Conservation (phyloP, 2,888 invertebrate genomes). For the Eristalis pertinax region DNA sequence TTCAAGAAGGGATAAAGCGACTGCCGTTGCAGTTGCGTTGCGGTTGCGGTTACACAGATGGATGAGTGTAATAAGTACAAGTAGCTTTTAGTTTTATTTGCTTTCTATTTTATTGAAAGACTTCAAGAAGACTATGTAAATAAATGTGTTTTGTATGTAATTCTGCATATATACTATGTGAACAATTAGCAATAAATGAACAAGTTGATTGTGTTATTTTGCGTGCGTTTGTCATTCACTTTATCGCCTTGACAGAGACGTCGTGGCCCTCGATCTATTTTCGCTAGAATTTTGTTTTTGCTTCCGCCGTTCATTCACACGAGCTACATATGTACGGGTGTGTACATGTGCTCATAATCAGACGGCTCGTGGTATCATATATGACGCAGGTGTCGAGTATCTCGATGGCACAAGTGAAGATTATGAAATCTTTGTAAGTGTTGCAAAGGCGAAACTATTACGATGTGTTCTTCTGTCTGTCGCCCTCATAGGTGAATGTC, state of each 20-base stretch:
- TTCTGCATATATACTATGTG: constrained; percentile 39
- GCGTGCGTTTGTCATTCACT: background rate
- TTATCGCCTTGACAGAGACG: background rate
- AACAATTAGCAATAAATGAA: constrained; percentile 58
- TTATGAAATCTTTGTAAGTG: background rate
- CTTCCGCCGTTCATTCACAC: constrained; percentile 15
- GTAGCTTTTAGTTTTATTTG: constrained; percentile 42
- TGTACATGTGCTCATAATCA: background rate
- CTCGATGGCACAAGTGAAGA: background rate
- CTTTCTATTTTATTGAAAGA: constrained; percentile 21
- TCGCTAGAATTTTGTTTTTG: constrained; percentile 1
- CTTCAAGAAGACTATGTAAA: constrained; percentile 44
- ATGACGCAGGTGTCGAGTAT: background rate
- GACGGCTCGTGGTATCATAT: background rate
- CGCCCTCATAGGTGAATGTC: background rate
- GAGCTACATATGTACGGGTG: background rate
- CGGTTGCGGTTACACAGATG: background rate
- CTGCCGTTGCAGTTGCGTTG: background rate
- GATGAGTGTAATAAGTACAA: constrained; percentile 42
- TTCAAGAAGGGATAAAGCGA: constrained; percentile 78
- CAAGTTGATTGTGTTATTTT: background rate
- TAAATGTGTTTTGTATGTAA: constrained; percentile 62
- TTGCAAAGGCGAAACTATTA: background rate
- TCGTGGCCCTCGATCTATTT: background rate
- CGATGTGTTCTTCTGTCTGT: background rate